Percentiles rank a stretch among this genome's conserved stretches.
Conservation (phyloP, 2,113 vertebrate genomes). For the Etheostoma spectabile region DNA sequence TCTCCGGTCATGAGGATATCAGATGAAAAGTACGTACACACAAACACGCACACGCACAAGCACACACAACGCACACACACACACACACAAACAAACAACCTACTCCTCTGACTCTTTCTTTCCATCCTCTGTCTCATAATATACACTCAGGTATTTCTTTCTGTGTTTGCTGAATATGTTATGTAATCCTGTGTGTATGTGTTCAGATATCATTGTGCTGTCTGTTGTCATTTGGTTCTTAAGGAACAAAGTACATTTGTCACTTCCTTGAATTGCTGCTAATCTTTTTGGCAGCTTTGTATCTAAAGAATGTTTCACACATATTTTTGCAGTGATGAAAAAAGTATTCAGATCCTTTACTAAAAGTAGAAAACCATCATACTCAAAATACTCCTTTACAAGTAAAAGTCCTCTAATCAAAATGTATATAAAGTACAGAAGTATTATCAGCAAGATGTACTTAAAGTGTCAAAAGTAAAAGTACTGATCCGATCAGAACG, state of each 20-base stretch:
- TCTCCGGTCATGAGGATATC: conserved; percentile 88
- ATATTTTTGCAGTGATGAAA: too few species aligned
- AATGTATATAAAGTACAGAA: not conserved
- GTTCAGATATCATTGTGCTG: conserved; percentile 53
- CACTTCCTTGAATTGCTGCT: conserved; percentile 8
- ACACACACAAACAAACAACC: conserved; percentile 1
- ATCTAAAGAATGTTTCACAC: not conserved
- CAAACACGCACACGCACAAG: conserved; percentile 25
- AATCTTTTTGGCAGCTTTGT: not conserved
- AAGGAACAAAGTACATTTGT: conserved; percentile 2
- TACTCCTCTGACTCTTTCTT: not conserved
- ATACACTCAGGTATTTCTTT: conserved; percentile 30
- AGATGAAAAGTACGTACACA: conserved; percentile 82
- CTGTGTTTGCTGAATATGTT: conserved; percentile 42
- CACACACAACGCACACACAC: conserved; percentile 23
- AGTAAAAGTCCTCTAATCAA: not conserved
- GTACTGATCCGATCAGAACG: not conserved
- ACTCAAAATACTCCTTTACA: not conserved
- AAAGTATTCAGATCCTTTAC: too few species aligned
- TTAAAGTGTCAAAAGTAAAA: conserved; percentile 1
- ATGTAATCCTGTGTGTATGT: conserved; percentile 14
- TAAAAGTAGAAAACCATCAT: too few species aligned
- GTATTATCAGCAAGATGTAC: not conserved
- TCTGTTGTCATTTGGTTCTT: conserved; percentile 29
- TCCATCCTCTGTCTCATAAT: not conserved